phyloP scores from a whole-genome alignment of 2,113 vertebrate genomes.

The Pelecanus crispus region DNA sequence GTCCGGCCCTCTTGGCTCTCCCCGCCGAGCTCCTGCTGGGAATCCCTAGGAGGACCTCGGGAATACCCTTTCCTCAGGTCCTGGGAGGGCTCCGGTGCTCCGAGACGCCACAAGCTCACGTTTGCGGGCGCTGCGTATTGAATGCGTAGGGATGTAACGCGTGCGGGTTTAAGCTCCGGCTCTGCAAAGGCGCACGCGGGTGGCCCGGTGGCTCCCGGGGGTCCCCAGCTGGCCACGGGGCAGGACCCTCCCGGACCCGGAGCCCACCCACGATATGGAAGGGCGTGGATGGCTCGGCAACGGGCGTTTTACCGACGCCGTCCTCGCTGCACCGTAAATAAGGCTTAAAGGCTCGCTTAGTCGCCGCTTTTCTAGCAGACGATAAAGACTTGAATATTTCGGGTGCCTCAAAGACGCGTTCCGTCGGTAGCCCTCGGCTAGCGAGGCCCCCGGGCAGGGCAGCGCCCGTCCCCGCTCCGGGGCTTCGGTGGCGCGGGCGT shows the following conservation, averaged over 20 bases:
- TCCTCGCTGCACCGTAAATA: neutral
- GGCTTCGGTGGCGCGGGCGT: neutral
- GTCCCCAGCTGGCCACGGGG: neutral
- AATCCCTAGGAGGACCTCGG: rapidly evolving
- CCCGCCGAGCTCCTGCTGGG: neutral
- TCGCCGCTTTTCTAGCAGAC: neutral
- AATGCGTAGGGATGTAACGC: rapidly evolving
- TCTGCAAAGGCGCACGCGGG: rapidly evolving
- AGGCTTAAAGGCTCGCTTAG: neutral
- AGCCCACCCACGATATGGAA: rapidly evolving
- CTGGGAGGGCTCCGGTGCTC: neutral
- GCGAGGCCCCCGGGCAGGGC: neutral
- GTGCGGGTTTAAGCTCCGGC: rapidly evolving
- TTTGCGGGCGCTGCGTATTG: rapidly evolving
- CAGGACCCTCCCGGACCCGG: neutral
- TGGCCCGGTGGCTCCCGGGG: neutral
- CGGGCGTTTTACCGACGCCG: neutral
- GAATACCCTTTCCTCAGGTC: rapidly evolving
- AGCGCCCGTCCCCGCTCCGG: neutral
- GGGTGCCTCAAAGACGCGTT: neutral
- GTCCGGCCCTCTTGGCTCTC: neutral
- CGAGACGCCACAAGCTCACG: rapidly evolving
- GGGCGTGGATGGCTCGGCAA: neutral
- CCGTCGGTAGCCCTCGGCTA: neutral
- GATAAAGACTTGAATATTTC: neutral